Conservation (phyloP, 2,888 invertebrate species). For the Andricus curvator region DNA sequence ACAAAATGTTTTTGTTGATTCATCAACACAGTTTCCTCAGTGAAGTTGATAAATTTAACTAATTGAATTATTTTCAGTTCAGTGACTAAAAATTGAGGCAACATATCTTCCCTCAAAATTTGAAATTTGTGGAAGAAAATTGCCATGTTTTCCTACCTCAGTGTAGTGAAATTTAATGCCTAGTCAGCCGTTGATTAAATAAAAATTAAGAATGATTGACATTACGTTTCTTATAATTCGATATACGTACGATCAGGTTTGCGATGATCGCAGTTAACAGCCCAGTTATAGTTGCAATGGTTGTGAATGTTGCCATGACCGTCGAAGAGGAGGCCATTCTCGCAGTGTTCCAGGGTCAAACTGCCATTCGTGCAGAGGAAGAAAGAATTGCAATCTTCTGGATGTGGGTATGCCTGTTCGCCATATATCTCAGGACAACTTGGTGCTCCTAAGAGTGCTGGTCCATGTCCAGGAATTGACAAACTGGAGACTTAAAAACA, state of each 20-base stretch:
- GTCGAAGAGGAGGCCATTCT: constrained; percentile 94
- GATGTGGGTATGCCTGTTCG: constrained; percentile 90
- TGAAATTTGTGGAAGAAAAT: too few species aligned
- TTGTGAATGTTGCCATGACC: constrained; percentile 94
- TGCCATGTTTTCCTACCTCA: too few species aligned
- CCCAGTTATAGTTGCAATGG: constrained; percentile 97
- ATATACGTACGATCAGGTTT: constrained; percentile 87
- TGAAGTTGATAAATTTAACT: too few species aligned
- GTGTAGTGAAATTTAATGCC: too few species aligned
- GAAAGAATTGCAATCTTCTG: constrained; percentile 92
- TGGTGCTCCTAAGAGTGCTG: constrained; percentile 83
- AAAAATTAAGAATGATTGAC: neutral
- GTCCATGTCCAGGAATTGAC: constrained; percentile 80
- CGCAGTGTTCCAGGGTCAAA: constrained; percentile 92
- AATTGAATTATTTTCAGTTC: too few species aligned
- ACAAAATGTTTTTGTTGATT: too few species aligned
- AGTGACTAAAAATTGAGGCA: too few species aligned
- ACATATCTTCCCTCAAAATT: too few species aligned
- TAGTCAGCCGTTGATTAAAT: too few species aligned
- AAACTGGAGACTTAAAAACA: constrained; percentile 24
- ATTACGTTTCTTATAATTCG: neutral
- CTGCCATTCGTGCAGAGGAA: constrained; percentile 95
- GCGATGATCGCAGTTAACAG: constrained; percentile 90
- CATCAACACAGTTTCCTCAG: too few species aligned
- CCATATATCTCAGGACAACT: constrained; percentile 91